Evolutionary conservation across 2,888 invertebrate species (phyloP), one percentile per base, ranked within the genome.

Genomic region (Epinotia brunnichana): DNA sequence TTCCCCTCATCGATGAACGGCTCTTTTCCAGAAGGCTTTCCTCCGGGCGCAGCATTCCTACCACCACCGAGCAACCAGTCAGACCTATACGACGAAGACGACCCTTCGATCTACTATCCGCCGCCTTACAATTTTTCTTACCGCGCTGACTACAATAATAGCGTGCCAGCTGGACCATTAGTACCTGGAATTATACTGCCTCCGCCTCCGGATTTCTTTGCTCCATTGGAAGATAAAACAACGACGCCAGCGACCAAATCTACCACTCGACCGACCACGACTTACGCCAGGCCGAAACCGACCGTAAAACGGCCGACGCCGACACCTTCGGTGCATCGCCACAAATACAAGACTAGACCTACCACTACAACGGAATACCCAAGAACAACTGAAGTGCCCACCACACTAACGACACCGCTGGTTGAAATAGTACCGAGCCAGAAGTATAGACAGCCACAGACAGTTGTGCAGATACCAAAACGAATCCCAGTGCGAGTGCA

Each of bases 51-150:
- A 87, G 92, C 91, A 79, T 94, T 93, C 88, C 94, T 94, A 90
- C 94, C 94, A 93, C 96, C 96, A 85, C 96, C 96, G 77, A 95
- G 95, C 82, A 96, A 96, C 90, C 94, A 95, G 80, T 95, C 96
- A 75, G 96, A 96, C 84, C 95, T 95, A 79, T 95, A 96, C 91
- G 97, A 97, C 94, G 97, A 97, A 92, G 97, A 98, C 91, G 97
- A 98, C 94, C 97, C 97, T 82, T 97, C 97, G 79, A 95, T 97
- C 70, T 98, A 97, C 85, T 97, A 98, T 94, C 97, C 97, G 82
- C 97, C 97, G 83, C 97, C 97, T 15, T 98, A 98, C 94, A 97
- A 97, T 89, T 97, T 97, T 94, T 96, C 96, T 78, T 97, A 96
- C 89, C 95, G 95, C 85, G 95, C 94, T 85, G 96, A 96, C 85